phyloP scores from a whole-genome alignment of 2,113 vertebrate species.

The Scomber japonicus region DNA sequence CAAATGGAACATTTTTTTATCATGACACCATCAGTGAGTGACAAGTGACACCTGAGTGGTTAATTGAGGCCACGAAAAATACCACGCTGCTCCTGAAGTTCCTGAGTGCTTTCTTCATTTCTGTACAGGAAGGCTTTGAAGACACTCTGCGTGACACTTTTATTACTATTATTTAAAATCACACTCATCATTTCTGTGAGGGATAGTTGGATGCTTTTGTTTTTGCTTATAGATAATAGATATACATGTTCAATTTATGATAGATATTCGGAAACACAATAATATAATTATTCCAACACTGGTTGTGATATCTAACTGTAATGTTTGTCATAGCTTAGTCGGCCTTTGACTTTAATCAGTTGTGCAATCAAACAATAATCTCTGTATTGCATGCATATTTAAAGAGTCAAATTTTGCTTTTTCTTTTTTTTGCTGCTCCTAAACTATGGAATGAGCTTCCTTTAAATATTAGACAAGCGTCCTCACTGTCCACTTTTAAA shows the following conservation, averaged over 20 bases:
- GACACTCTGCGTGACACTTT: not conserved
- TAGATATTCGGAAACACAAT: not conserved
- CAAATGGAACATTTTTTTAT: not conserved
- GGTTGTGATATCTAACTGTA: not conserved
- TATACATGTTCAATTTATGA: not conserved
- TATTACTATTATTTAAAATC: not conserved
- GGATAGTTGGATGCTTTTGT: too few relatives aligned
- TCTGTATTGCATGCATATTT: not conserved
- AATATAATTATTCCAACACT: not conserved
- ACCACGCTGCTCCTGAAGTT: not conserved
- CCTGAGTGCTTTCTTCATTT: not conserved
- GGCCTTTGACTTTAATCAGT: conserved; percentile 4
- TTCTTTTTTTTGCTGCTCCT: too few relatives aligned
- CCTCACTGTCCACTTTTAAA: too few relatives aligned
- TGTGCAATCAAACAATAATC: not conserved
- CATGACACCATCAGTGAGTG: conserved; percentile 5
- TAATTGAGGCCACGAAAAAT: conserved; percentile 20
- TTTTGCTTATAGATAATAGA: not conserved
- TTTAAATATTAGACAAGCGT: too few relatives aligned
- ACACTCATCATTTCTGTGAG: not conserved
- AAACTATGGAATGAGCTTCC: too few relatives aligned
- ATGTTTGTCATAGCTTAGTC: not conserved
- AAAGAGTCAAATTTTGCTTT: too few relatives aligned
- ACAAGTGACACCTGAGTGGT: not conserved
- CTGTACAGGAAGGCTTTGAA: not conserved